Base-by-base conservation (phyloP, 1,140 invertebrate genomes). In the Drosophila sturtevanti region DNA sequence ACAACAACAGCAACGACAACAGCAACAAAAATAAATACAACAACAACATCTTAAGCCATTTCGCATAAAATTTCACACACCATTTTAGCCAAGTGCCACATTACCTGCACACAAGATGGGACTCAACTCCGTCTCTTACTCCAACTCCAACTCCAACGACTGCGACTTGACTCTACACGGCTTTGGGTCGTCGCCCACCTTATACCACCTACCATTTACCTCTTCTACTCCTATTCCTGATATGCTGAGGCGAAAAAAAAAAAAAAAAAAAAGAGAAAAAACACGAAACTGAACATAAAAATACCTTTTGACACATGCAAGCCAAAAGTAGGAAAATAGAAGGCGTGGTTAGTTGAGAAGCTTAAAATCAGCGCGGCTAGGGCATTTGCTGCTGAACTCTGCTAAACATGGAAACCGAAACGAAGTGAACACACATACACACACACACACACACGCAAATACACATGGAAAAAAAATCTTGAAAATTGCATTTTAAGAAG, bases 51-150 rank as follows among this genome's bases (percentile, higher is more conserved):
- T 80, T 75, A 89, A 90, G 87, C 77, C 84, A 86, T 85, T 90
- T 87, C 82, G 89, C 87, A 90, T 90, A 90, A 90, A 90, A 90
- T 90, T 90, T 90, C 87, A 90, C 87, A 90, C 87, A 89, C 87
- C 84, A 90, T 90, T 90, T 90, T 90, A 90, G 82, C 80, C 87
- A 90, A 90, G 89, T 90, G 89, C 84, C 87, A 89, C 80, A 90
- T 90, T 90, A 90, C 89, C 87, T 90, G 87, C 87, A 89, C 81
- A 89, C 89, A 89, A 85, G 81, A 85, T 85, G 81, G 81, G 81
- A 85, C 81, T 68, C 60, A 31, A 59, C 68, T 35, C 22, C 12
- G 60, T 55, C 65, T 44, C 54, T 18, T 7, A 61, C 60, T 61
- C 55, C 63, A 58, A 34, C 35, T 61, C 37, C 41, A 16, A 44